phyloP scores from a whole-genome alignment of 1,140 invertebrate genomes.

The Pseudomyrmex concolor region DNA sequence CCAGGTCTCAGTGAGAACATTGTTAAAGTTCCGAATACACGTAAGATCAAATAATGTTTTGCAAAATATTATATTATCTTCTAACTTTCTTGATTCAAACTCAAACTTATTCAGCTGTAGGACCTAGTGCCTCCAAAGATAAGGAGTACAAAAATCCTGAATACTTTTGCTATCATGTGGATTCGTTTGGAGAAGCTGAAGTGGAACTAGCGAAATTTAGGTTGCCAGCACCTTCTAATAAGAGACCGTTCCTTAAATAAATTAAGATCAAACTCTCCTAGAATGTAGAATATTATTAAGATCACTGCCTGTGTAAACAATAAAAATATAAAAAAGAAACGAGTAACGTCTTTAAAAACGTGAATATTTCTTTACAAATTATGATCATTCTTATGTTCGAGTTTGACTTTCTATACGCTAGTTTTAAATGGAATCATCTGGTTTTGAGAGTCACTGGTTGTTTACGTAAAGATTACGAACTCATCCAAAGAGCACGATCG shows the following conservation, averaged over 20 bases:
- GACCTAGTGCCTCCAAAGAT: constrained; percentile 90
- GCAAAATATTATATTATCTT: constrained; percentile 2
- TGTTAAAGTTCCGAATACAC: constrained; percentile 85
- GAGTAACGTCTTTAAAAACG: background rate
- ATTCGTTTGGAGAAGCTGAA: constrained; percentile 93
- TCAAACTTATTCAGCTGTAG: constrained; percentile 82
- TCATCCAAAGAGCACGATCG: background rate
- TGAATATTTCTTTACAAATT: too few species aligned
- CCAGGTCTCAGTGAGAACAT: constrained; percentile 88
- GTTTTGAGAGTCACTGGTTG: constrained; percentile 1
- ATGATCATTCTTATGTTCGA: too few species aligned
- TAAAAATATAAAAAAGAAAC: background rate
- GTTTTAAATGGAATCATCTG: background rate
- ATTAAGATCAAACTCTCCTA: background rate
- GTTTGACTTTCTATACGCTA: too few species aligned
- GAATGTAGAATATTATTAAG: too few species aligned
- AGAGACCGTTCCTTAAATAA: constrained; percentile 73
- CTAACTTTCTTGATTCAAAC: background rate
- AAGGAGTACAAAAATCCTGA: constrained; percentile 94
- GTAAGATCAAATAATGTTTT: constrained; percentile 71
- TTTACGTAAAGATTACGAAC: background rate
- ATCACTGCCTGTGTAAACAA: too few species aligned
- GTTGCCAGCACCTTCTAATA: constrained; percentile 89
- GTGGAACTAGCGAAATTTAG: constrained; percentile 92
- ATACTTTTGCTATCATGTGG: constrained; percentile 92